These are phyloP conservation scores for Tringa solitaria DNA, from an alignment of 2,113 vertebrate species.

Conservation along the genomic window DNA sequence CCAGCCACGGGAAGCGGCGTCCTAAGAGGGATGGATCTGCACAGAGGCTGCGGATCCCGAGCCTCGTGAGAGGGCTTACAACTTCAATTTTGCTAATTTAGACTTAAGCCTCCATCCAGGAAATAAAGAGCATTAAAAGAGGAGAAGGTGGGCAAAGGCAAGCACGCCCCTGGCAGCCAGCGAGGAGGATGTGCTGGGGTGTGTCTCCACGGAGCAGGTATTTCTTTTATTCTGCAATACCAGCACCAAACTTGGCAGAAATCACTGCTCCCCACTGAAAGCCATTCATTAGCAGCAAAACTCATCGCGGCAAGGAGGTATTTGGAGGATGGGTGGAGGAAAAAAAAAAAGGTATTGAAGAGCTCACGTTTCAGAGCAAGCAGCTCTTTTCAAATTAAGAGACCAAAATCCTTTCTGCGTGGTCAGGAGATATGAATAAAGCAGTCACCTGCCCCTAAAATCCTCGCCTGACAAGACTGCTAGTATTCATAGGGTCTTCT, in stretches of 20 bases:
- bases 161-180: fast-evolving
- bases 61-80: neutral
- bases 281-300: neutral
- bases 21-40: neutral
- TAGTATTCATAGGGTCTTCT: neutral
- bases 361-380: neutral
- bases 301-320: neutral
- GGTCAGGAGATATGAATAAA: neutral
- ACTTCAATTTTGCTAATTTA: neutral
- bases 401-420: neutral
- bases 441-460: neutral
- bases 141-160: neutral
- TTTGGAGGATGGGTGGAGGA: neutral
- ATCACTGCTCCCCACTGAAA: neutral
- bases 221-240: neutral
- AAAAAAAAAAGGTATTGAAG: neutral
- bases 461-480: neutral
- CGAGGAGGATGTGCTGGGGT: neutral
- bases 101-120: neutral
- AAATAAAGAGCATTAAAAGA: neutral
- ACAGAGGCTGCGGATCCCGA: neutral
- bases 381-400: neutral
- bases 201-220: neutral
- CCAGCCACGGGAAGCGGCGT: neutral
- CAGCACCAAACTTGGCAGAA: neutral